Conservation (phyloP, 2,113 vertebrate species). For the Lathamus discolor region DNA sequence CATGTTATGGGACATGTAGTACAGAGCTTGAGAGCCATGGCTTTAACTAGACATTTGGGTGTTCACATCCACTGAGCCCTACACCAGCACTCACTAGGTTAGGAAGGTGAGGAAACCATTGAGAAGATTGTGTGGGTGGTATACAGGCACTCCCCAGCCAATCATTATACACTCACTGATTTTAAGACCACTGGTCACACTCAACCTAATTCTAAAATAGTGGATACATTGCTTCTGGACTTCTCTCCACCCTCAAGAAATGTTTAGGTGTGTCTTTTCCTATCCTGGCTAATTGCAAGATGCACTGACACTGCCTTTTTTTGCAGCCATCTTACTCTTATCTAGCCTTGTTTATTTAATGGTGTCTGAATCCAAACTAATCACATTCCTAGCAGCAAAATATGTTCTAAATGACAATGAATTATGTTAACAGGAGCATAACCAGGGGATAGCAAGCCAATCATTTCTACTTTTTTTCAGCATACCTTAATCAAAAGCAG, state of each 20-base stretch:
- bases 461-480: background rate
- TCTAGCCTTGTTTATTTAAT: constrained; percentile 18
- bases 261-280: background rate
- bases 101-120: background rate
- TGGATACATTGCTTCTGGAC: background rate
- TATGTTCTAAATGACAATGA: constrained; percentile 39
- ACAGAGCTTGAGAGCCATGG: background rate
- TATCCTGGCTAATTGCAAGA: background rate
- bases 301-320: background rate
- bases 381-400: background rate
- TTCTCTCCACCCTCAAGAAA: background rate
- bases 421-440: constrained; percentile 11
- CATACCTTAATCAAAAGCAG: background rate
- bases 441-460: background rate
- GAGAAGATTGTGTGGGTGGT: background rate
- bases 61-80: background rate
- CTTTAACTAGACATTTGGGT: background rate
- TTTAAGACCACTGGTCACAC: background rate
- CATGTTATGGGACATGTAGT: background rate
- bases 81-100: background rate
- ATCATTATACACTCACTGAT: background rate
- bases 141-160: background rate
- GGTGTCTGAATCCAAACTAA: constrained; percentile 44
- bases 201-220: background rate
- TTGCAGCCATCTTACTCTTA: background rate